Evolutionary conservation across 2,888 invertebrate species (phyloP), one percentile per base, ranked within the genome.

Genomic region (Sminthurinus aureus): DNA sequence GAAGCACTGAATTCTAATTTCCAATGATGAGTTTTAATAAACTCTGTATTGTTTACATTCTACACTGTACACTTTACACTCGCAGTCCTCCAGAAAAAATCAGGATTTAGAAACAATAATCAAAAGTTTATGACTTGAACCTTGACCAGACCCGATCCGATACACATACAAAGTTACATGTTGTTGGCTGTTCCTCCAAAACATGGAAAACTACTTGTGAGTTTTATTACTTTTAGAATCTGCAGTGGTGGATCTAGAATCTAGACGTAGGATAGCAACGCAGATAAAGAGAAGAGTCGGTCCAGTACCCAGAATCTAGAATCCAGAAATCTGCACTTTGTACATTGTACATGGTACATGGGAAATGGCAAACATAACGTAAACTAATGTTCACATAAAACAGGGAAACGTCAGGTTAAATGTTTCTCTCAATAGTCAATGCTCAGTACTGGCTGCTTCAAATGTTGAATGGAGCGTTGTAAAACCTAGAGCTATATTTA

Each of bases 331-430:
- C 64, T 64, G 1, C 3, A 64, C 64, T 18, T 2, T 64, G 64
- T 64, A 18, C 64, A 64, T 0, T 64, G 64, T 13, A 13, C 13
- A 64, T 2, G 9, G 15, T 64, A 9, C 64, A 64, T 64, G n/a
- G 8, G 1, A 64, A n/a, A 64, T 64, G n/a, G 8, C 15, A 64
- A n/a, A 64, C n/a, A 9, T n/a, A 69, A n/a, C 4, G 11, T 69
- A 22, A 69, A 22, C n/a, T 69, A n/a, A 24, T 26, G 24, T 71
- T 20, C 24, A 3, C 13, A 71, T 71, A 71, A 71, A 71, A 71
- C 22, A 8, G 24, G 22, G 15, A 71, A 71, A 71, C 24, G 71
- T 71, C 71, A 71, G 26, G 15, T 71, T 71, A 24, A 71, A 71
- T 71, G 71, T 26, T 71, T 71, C 11, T 71, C 38, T 38, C 38